These are phyloP conservation scores for Carcharodon carcharias DNA, from an alignment of 2,797 vertebrate species.

Conservation along the genomic window DNA sequence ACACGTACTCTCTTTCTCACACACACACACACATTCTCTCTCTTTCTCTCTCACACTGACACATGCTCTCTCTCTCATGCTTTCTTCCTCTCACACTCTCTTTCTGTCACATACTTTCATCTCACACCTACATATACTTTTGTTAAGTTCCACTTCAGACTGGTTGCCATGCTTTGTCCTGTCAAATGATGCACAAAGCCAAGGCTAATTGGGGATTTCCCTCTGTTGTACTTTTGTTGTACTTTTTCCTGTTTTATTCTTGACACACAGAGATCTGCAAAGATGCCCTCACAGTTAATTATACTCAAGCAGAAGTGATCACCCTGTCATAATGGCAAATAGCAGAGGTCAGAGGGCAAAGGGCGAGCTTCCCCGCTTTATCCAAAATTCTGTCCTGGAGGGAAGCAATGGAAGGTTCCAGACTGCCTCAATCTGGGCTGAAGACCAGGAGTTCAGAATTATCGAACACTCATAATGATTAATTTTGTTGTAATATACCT, in stretches of 20 bases:
- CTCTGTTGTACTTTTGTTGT: background rate
- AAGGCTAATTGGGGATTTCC: background rate
- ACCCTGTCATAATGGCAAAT: conserved; percentile 57
- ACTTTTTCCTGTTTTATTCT: conserved; percentile 43
- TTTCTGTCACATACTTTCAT: background rate
- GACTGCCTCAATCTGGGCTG: background rate
- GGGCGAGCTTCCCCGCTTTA: conserved; percentile 21
- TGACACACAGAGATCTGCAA: conserved; percentile 59
- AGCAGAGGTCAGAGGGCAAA: conserved; percentile 47
- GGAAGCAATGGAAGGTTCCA: too few relatives aligned
- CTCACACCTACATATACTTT: background rate
- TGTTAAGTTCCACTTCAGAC: background rate
- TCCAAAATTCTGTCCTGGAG: background rate
- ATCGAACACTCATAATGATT: background rate
- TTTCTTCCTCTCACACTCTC: background rate
- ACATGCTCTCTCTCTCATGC: background rate
- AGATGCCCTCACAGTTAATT: conserved; percentile 56
- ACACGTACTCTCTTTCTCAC: background rate
- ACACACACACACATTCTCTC: background rate
- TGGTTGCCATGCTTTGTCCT: background rate
- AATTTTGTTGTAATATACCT: background rate
- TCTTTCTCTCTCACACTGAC: background rate
- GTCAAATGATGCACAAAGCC: background rate
- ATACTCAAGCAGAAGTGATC: conserved; percentile 59
- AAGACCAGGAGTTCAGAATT: background rate